These are phyloP conservation scores for Dysmachus trigonus DNA, from an alignment of 2,888 invertebrate species.

Conservation along the genomic window DNA sequence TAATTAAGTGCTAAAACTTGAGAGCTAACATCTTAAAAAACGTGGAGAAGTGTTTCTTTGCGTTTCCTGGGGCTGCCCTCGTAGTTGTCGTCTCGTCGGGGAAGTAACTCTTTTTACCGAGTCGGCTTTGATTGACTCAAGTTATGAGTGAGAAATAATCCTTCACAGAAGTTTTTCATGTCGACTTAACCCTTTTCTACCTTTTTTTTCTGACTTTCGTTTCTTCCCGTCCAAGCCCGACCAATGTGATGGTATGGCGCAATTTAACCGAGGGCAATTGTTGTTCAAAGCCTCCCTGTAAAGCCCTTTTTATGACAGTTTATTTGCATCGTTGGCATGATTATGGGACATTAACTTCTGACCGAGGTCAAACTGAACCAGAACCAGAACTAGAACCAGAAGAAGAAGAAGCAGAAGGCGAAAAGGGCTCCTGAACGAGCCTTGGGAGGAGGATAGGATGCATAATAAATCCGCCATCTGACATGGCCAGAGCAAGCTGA, in stretches of 20 bases:
- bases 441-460: not conserved
- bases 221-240: no score
- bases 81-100: no score
- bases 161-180: not conserved
- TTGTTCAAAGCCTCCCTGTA: not conserved
- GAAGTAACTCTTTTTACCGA: not conserved
- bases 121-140: not conserved
- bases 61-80: not conserved
- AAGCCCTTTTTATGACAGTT: slow-evolving; percentile 14
- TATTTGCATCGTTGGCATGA: slow-evolving; percentile 27
- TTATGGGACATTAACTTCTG: slow-evolving; percentile 31
- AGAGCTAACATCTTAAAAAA: not conserved
- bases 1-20: slow-evolving; percentile 24
- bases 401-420: not conserved
- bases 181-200: not conserved
- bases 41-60: not conserved
- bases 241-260: not conserved
- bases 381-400: no score
- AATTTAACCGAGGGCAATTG: not conserved
- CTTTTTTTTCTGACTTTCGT: no score
- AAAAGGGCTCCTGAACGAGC: slow-evolving; percentile 9
- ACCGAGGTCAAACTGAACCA: slow-evolving; percentile 30
- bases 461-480: slow-evolving; percentile 27
- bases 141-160: slow-evolving; percentile 1
- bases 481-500: slow-evolving; percentile 7